Base-by-base conservation (phyloP, 1,140 invertebrate species). In the Triops cancriformis region DNA sequence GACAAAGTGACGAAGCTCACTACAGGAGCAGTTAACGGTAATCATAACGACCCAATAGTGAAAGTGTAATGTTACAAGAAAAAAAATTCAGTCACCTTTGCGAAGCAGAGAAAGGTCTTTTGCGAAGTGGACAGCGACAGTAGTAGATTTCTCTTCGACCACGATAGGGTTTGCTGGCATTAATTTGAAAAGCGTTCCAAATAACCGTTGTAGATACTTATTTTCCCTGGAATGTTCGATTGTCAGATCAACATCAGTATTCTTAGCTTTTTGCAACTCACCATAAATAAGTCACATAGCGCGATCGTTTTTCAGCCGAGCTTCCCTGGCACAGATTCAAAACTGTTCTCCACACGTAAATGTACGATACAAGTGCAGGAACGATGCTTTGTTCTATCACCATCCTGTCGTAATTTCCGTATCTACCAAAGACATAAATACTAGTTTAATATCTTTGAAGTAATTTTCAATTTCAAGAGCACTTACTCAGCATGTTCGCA, bases 61-160 rank as follows among this genome's bases (percentile, higher is more conserved):
- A 64, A 64, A 6, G 41, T 1, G 23, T 14, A 76, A 76, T 79
- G 18, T 77, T 23, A 11, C 72, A 64, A 11, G 79, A 73, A 31
- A 82, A 83, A 23, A 82, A 43, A 76, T 81, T 81, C 80, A 80
- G 80, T 26, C 79, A 9, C 77, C 79, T 43, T 81, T 83, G 76
- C 51, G 79, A n/a, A 10, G 28, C 43, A 18, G 76, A 26, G 74
- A 75, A 73, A 81, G 84, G 83, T 72, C 64, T 79, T 77, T 79
- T 79, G 14, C 26, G 77, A 45, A 64, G 14, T 64, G 23, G 18
- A 64, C 51, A 64, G 51, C 51, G 23, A 64, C 51, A 4, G 51
- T 14, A 0, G 51, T 64, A 18, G 51, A 64, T 64, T 64, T 64
- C 51, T 64, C 51, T 23, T 64, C 51, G 23, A 64, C 51, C 14